These are phyloP conservation scores for Tromatobia lineatoria DNA, from an alignment of 2,888 invertebrate species.

Conservation along the genomic window DNA sequence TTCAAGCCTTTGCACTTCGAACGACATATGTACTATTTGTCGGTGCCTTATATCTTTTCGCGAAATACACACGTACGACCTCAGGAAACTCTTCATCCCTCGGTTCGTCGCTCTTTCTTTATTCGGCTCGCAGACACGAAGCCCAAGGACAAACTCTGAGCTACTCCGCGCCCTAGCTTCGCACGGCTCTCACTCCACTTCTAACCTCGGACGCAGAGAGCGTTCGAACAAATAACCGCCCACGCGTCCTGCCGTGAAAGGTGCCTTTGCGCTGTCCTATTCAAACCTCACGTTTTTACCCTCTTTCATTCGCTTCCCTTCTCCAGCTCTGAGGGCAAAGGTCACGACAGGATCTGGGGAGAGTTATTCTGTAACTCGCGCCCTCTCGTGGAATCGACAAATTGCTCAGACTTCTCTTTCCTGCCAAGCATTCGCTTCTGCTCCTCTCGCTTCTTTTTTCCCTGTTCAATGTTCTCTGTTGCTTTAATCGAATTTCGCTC, in stretches of 20 bases:
- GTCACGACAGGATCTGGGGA: slow-evolving; percentile 19
- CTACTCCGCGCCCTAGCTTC: background rate
- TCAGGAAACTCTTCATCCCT: slow-evolving; percentile 7
- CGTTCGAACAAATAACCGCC: slow-evolving; percentile 63
- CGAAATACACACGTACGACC: slow-evolving; percentile 43
- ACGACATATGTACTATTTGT: background rate
- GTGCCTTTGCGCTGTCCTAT: slow-evolving; percentile 17
- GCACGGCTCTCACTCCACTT: slow-evolving; percentile 12
- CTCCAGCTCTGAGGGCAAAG: slow-evolving; percentile 47
- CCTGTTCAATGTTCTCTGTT: slow-evolving; percentile 28
- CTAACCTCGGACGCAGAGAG: slow-evolving; percentile 7
- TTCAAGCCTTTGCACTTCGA: background rate
- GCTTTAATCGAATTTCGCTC: slow-evolving; percentile 43
- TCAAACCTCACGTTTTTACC: slow-evolving; percentile 34
- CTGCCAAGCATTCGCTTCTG: slow-evolving; percentile 54
- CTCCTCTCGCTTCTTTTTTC: slow-evolving; percentile 48
- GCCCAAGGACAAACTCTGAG: slow-evolving; percentile 31
- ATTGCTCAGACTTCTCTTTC: slow-evolving; percentile 67
- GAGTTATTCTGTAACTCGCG: slow-evolving; percentile 12
- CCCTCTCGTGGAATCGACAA: slow-evolving; percentile 71
- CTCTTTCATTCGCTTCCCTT: slow-evolving; percentile 31
- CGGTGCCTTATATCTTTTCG: slow-evolving; percentile 6
- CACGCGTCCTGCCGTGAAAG: slow-evolving; percentile 37
- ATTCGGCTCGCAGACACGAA: slow-evolving; percentile 21
- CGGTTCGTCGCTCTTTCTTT: slow-evolving; percentile 11